Base-by-base conservation (phyloP, 2,797 vertebrate genomes). In the Dromococcyx pavoninus region DNA sequence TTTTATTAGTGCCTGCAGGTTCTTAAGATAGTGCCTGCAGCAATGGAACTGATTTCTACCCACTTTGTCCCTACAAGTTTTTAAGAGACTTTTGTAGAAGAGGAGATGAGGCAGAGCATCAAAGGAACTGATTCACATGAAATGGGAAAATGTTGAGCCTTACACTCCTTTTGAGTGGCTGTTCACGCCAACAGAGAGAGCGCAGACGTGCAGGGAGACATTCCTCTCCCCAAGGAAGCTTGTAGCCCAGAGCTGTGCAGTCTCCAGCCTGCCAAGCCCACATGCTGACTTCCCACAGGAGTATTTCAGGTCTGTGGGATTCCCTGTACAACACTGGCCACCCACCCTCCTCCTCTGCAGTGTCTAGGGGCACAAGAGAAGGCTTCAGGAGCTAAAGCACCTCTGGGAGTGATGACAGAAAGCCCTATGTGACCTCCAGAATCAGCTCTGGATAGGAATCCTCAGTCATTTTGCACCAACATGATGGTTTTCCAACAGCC, bases 251-350 rank as follows among this genome's bases (percentile, higher is more conserved):
- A n/a, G 21, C 21, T 22, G 15, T 14, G 54, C 28, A 6, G 2
- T 10, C 69, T 62, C 46, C 28, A 66, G 21, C 51, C 18, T 57
- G 23, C 30, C 93, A 23, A 35, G 13, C 17, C 41, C 41, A 14
- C 0, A 1, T 14, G 54, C 30, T 62, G n/a, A 13, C 48, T 18
- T 37, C 37, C 61, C 1, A 0, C 32, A 17, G 39, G 0, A 2
- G 16, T 19, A 16, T 37, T 43, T 24, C 41, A n/a, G 17, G 39
- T 53, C 32, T 16, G 17, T 24, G 44, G 69, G 32, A 33, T 32
- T 66, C 58, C 41, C 32, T 1, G 1, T 12, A 3, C 17, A 10
- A 21, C 1, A 1, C 60, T 18, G 60, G 23, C 23, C 22, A 24
- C 30, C 27, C 4, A 0, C 19, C 24, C 50, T 33, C 51, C 61